Base-by-base conservation (phyloP, 2,113 vertebrate species). In the Hippocampus zosterae region DNA sequence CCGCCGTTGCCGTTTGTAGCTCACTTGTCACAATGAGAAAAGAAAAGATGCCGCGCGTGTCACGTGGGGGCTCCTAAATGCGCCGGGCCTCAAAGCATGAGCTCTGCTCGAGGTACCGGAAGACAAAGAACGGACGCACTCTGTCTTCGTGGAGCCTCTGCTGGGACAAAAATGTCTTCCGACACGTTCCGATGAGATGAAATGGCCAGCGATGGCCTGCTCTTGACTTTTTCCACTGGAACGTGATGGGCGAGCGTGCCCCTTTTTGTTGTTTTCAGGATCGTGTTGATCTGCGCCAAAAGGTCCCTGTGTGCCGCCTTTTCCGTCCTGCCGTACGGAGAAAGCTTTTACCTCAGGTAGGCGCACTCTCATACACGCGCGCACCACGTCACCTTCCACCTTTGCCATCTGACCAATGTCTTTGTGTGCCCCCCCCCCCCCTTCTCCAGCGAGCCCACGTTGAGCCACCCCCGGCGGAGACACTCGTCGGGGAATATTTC, bases 251-350 rank as follows among this genome's bases (percentile, higher is more conserved):
- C 0, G 3, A 37, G 19, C 5, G 6, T 33, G 44, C 65, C 62
- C n/a, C n/a, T n/a, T 33, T 23, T 60, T 77, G 40, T 76, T 41
- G 77, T 72, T 53, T 81, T 48, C 70, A 98, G 96, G 88, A 98
- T 98, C 0, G 95, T 98, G 75, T 87, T 98, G 69, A 98, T 98
- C 89, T 98, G 96, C 57, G 96, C 96, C 41, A 97, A 95, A 87
- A 88, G 95, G 82, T 97, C 96, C 6, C 85, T 98, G 82, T 98
- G 95, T 44, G 95, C 95, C 0, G 96, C 95, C 66, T 98, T 98
- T 86, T 98, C 96, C 1, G 88, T 98, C 69, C 91, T 98, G 27
- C 96, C 96, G 11, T 98, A 98, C 13, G 96, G 96, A 76, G 96
- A 97, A 68, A 93, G 93, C 61, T 89, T 96, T 56, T 90, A 93